Evolutionary conservation across 2,113 vertebrate genomes (phyloP), one percentile per base, ranked within the genome.

Genomic region (Dromaius novaehollandiae): DNA sequence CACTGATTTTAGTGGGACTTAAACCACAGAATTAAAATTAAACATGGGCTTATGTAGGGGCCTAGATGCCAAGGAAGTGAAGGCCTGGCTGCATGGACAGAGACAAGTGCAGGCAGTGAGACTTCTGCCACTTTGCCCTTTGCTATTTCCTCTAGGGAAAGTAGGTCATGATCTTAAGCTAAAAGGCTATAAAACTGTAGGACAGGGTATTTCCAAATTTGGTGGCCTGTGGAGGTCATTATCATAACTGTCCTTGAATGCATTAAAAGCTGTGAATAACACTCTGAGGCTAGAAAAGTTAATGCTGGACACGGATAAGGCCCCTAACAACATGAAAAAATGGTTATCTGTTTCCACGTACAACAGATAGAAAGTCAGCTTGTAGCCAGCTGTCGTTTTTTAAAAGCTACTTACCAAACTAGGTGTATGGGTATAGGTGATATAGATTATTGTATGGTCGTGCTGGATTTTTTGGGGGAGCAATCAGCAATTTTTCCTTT

Each of bases 171-270:
- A 63, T 81, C 14, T 90, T 84, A 60, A 1, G 9, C 78, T 86
- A 66, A 66, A 89, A 82, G 63, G 7, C 30, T 55, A 36, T 38
- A 19, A 91, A 91, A 51, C 5, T 81, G 16, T 65, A 66, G 26
- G 9, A 34, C 18, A 53, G 55, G 4, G 5, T 89, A 42, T 90
- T 94, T 83, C 42, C 28, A 78, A 13, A 22, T 78, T 58, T 40
- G 19, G 60, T 55, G 14, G 11, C 38, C 25, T 0, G 0, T 36
- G 69, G 24, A 75, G 5, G 30, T 75, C 50, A 46, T n/a, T 51
- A 70, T 34, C 44, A 40, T 30, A n/a, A 7, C 3, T 51, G 60
- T 55, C 17, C 42, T 15, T 70, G 6, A 82, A 40, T 7, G 9
- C 30, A 32, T 82, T 82, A 65, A 82, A 83, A 32, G 32, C 42